Conservation (phyloP, 2,888 invertebrate species). For the Morpho helenor region DNA sequence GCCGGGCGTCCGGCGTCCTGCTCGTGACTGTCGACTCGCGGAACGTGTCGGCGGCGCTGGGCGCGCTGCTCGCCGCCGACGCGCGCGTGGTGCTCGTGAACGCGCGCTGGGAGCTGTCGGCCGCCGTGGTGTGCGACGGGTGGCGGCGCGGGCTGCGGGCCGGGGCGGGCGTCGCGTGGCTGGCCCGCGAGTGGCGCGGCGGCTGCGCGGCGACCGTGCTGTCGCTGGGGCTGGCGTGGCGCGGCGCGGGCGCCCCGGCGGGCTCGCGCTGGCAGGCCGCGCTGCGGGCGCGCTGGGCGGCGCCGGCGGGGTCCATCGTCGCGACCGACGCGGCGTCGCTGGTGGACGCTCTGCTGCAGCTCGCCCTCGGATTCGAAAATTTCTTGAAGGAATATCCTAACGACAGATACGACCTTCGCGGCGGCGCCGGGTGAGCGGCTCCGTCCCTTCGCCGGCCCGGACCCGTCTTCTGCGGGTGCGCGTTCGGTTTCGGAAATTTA, state of each 20-base stretch:
- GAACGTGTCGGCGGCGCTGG: constrained; percentile 17
- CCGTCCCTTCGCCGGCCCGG: background rate
- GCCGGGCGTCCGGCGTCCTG: constrained; percentile 1
- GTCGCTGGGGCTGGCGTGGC: constrained; percentile 33
- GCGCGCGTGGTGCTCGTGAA: constrained; percentile 90
- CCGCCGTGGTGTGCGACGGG: constrained; percentile 84
- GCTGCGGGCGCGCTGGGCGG: constrained; percentile 29
- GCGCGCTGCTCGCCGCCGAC: constrained; percentile 38
- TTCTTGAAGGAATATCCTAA: constrained; percentile 8
- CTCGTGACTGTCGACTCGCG: constrained; percentile 10
- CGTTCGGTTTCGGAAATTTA: background rate
- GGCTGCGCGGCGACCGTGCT: constrained; percentile 22
- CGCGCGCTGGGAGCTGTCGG: constrained; percentile 81
- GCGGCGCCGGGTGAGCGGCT: constrained; percentile 6
- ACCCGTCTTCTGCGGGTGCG: background rate
- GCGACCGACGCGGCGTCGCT: constrained; percentile 8
- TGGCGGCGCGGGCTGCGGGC: constrained; percentile 50
- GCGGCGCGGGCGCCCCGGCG: constrained; percentile 13
- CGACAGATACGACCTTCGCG: constrained; percentile 13
- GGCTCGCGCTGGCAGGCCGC: constrained; percentile 5
- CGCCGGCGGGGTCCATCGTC: constrained; percentile 1
- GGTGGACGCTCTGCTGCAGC: constrained; percentile 17
- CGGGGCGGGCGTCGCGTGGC: constrained; percentile 47
- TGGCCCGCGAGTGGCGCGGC: constrained; percentile 43
- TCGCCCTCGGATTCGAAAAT: constrained; percentile 14